Percentiles rank a stretch among this genome's conserved stretches.
These are phyloP conservation scores for Cryptus armator DNA, from an alignment of 2,888 invertebrate genomes.

Conservation along the genomic window DNA sequence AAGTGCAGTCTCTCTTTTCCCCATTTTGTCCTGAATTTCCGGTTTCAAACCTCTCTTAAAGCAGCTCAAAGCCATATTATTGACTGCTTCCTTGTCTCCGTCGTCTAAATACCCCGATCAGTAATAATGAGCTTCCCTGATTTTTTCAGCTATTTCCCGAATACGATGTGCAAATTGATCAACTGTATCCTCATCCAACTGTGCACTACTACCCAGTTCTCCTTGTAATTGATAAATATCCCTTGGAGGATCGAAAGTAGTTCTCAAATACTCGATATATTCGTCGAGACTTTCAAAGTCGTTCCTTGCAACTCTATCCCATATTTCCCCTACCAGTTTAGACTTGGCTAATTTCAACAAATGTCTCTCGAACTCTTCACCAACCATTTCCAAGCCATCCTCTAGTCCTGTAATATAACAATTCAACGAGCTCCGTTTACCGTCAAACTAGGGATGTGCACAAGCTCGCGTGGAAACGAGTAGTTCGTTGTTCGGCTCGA, in stretches of 20 bases:
- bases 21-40: background rate
- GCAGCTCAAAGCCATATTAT: background rate
- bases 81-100: background rate
- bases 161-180: background rate
- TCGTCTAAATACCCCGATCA: background rate
- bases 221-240: conserved; percentile 4
- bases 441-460: no score
- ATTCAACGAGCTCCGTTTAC: no score
- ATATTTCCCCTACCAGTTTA: background rate
- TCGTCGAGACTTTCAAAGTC: background rate
- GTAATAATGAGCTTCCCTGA: background rate
- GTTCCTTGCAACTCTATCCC: background rate
- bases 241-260: conserved; percentile 2
- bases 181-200: background rate
- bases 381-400: no score
- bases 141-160: background rate
- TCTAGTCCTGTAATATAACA: no score
- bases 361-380: background rate
- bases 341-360: conserved; percentile 4
- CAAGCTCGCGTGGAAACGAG: no score
- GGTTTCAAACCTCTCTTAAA: conserved; percentile 1
- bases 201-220: background rate
- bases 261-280: conserved; percentile 3
- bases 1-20: background rate
- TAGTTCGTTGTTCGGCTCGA: no score